Evolutionary conservation across 2,888 invertebrate species (phyloP).

Genomic region (Germaria angustata): DNA sequence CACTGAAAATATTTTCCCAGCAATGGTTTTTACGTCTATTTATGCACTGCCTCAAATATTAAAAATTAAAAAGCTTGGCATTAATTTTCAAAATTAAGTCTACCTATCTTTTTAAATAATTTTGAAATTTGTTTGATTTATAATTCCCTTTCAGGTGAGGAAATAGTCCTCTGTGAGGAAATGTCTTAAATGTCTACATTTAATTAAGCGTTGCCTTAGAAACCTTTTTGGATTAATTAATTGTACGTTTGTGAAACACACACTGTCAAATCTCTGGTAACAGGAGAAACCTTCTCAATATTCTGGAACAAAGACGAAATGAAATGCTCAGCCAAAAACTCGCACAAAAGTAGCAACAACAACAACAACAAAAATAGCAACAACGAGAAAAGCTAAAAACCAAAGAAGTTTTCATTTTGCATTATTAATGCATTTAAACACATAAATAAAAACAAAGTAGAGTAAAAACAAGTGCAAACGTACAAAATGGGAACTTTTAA

Average conservation of each 20-base stretch:
- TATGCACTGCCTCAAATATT: too few relatives aligned
- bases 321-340: slow-evolving; percentile 23
- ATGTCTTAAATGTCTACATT: slow-evolving; percentile 10
- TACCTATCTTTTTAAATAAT: too few relatives aligned
- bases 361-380: too few relatives aligned
- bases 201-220: slow-evolving; percentile 10
- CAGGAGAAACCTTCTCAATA: background rate
- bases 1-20: too few relatives aligned
- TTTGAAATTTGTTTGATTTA: too few relatives aligned
- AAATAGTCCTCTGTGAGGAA: too few relatives aligned
- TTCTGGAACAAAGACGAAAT: slow-evolving; percentile 1
- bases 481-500: slow-evolving; percentile 32
- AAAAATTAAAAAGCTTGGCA: too few relatives aligned
- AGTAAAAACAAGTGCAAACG: slow-evolving; percentile 6
- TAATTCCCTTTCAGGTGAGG: too few relatives aligned
- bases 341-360: too few relatives aligned
- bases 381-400: slow-evolving; percentile 13
- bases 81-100: too few relatives aligned
- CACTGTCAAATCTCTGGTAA: slow-evolving; percentile 1
- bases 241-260: slow-evolving; percentile 22
- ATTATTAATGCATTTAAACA: slow-evolving; percentile 50
- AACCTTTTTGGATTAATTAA: slow-evolving; percentile 36
- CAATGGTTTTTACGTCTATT: too few relatives aligned
- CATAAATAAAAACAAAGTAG: background rate
- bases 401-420: slow-evolving; percentile 45